Percentiles rank a stretch among this genome's conserved stretches.
These are phyloP conservation scores for Oscheius sp. DNA, from an alignment of 2,888 invertebrate genomes.

Conservation along the genomic window DNA sequence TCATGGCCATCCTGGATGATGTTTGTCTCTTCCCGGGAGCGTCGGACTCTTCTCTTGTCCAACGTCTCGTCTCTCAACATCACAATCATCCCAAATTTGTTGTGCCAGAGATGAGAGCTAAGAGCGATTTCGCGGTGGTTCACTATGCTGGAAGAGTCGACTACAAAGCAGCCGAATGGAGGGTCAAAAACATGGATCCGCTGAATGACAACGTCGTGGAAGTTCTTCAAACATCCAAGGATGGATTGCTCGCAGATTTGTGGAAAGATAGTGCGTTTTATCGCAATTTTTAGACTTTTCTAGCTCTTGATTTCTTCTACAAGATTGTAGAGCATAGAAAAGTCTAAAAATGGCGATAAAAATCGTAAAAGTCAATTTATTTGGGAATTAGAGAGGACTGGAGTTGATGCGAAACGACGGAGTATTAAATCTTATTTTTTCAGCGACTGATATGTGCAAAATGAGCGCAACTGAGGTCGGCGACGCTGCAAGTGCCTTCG, in stretches of 20 bases:
- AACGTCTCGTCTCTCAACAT: slow-evolving; percentile 92
- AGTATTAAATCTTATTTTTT: not conserved
- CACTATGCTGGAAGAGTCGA: slow-evolving; percentile 75
- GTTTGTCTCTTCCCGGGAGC: slow-evolving; percentile 99
- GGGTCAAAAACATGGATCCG: slow-evolving; percentile 99
- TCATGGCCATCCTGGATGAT: slow-evolving; percentile 95
- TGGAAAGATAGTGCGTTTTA: slow-evolving; percentile 86
- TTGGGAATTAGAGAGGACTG: no score
- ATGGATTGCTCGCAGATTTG: slow-evolving; percentile 92
- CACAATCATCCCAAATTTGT: slow-evolving; percentile 95
- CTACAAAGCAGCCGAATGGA: slow-evolving; percentile 95
- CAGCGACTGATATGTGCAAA: slow-evolving; percentile 43
- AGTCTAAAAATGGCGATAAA: not conserved
- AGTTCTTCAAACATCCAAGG: slow-evolving; percentile 88
- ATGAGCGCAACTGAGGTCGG: slow-evolving; percentile 43
- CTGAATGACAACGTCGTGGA: slow-evolving; percentile 98
- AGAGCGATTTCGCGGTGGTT: slow-evolving; percentile 87
- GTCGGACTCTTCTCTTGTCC: slow-evolving; percentile 96
- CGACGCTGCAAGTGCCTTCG: slow-evolving; percentile 83
- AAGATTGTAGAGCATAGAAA: no score
- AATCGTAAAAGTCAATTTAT: no score
- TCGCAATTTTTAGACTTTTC: not conserved
- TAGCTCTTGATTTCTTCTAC: no score
- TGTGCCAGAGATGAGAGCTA: slow-evolving; percentile 72
- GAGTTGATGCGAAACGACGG: no score